Evolutionary conservation across 1,140 invertebrate genomes (phyloP), one percentile per base, ranked within the genome.

Genomic region (Dendrolimus kikuchii): DNA sequence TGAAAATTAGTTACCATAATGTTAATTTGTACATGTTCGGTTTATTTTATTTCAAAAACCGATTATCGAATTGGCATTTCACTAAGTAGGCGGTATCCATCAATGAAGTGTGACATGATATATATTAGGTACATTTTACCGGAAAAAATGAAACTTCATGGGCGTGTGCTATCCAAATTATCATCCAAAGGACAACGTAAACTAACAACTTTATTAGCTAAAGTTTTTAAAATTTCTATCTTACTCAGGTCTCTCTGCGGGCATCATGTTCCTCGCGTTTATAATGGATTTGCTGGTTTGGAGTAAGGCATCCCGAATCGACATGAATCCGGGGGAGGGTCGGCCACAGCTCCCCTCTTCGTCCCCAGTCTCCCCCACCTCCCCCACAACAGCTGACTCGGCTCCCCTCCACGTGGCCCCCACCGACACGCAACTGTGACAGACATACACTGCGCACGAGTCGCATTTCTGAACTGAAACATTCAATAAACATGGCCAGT

Each of bases 271-370:
- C 57, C 75, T 94, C 45, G 95, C 94, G 39, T 96, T 96, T 73
- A 81, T 95, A 53, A 92, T 96, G 68, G 95, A 96, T 75, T 68
- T 95, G 50, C 88, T 95, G 23, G 94, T 96, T 5, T 95, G 93
- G 92, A 93, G 92, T 70, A 94, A 94, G 76, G 94, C 95, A 8
- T 91, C 92, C 39, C 92, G 91, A 55, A 95, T 96, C 53, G 89
- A 90, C 61, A 90, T 90, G 64, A 90, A 90, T 55, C 90, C 90
- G 2, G 81, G 74, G 40, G 73, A 76, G 39, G 53, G 46, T 8
- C 55, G 41, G 46, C 51, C 46, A 55, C 60, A 55, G 57, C 54
- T 59, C 53, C 56, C 51, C 51, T 64, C 40, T 57, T 66, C 49
- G 47, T 65, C 47, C 40, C 57, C 41, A 41, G 8, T 9, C 4